Base-by-base conservation (phyloP, 92 coral and sea anemone genomes). In the Heteractis magnifica region DNA sequence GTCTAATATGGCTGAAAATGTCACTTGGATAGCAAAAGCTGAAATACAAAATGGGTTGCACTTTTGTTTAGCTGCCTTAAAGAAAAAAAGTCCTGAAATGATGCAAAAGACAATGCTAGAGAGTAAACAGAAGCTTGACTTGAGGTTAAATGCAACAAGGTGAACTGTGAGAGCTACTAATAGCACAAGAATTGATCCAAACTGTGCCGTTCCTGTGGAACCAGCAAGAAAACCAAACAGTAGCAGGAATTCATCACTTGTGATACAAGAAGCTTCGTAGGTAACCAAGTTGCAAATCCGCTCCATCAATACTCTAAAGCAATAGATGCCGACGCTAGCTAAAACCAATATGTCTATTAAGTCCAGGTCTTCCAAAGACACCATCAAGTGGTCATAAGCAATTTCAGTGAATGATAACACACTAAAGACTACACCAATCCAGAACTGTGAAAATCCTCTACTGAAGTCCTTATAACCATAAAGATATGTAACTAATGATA, bases 361-460 rank as follows among this genome's bases (percentile, higher is more conserved):
- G 77, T 94, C 99, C 68, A 97, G 73, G 80, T 97, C 99, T 60
- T 92, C 98, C 23, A 88, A 82, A 0, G 98, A 92, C 58, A 91
- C 94, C 65, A 93, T 87, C 70, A 88, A 79, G 77, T 97, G 99
- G 56, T 97, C 99, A 58, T 92, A 92, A 6, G 99, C 96, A 41
- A 97, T 95, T 58, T 94, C 95, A 10, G 98, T 97, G 88, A 97
- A 97, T 51, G 99, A 89, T 26, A 97, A 73, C 0, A 97, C 99
- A 77, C 99, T 97, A 90, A 90, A 97, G 21, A 94, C 84, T 19
- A 97, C 87, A 44, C 99, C 99, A 83, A 97, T 86, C 99, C 99
- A 97, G 48, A 97, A 88, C 62, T 95, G 79, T 21, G 89, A 81
- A 41, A 92, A 94, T 76, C 90, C 94, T 59, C 83, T 64, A 8